Base-by-base conservation (phyloP, 2,797 vertebrate species). In the Halcyon badia region DNA sequence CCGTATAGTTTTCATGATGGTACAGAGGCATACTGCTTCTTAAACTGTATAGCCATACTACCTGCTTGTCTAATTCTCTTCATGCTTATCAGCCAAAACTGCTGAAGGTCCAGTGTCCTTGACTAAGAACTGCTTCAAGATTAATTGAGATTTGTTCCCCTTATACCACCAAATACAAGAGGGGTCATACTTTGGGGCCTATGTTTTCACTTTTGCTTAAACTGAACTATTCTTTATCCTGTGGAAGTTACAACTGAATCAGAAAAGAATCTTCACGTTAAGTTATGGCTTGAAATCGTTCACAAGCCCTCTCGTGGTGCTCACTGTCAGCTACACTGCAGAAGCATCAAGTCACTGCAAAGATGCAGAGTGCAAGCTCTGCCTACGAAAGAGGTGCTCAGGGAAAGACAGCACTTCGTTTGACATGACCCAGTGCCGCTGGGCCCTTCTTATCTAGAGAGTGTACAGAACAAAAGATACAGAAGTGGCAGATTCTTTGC, bases 281-380 rank as follows among this genome's bases (percentile, higher is more conserved):
- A 69, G 24, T 16, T 48, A 14, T 0, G 35, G 48, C 31, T 91
- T 73, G 56, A 22, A 28, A 25, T 21, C 1, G 9, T 73, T 88
- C 79, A 30, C 79, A 48, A 94, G 46, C 71, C 79, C 79, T 84
- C 93, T 93, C 49, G 10, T 48, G 87, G 95, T 83, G 46, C 64
- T 94, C 26, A 1, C 30, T 64, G 64, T 31, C 85, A 66, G 71
- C 76, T 83, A 41, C 83, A 30, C 42, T 68, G 35, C 85, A 60
- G 92, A 56, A 56, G 72, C 75, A 72, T 6, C 33, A 10, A 8
- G 11, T 8, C 35, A 3, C 39, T 18, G 56, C 48, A 24, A 9
- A 61, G 48, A 19, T 4, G 42, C 62, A 64, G 49, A 57, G 5
- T 2, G 18, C 9, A 24, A 84, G 41, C 26, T 72, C 76, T 91